Evolutionary conservation across 2,888 invertebrate genomes (phyloP), one percentile per base, ranked within the genome.

Genomic region (Gastracanthus pulcherrimus): DNA sequence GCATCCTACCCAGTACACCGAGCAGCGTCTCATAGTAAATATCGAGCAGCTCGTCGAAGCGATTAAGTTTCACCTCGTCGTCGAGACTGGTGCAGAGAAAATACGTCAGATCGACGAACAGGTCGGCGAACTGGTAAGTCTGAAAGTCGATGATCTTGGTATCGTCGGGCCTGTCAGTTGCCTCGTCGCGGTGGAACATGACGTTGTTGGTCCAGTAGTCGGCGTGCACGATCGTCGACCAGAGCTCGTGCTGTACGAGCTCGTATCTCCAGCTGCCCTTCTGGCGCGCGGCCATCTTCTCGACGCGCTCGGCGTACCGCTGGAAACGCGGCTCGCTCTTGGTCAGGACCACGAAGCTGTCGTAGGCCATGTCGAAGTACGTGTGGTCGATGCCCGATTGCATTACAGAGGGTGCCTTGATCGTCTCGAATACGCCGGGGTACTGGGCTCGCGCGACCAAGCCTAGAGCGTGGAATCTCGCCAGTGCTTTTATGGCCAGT

Each of bases 111-210:
- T 94, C 94, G 0, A 94, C 92, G 60, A 94, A 92, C 5, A 94
- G 87, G 81, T 92, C 91, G 0, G 92, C 90, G 79, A 93, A 93
- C n/a, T 92, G 87, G 62, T 93, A 92, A 34, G 93, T 91, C 88
- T 94, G 94, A 78, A 94, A 93, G 85, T 94, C 94, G 0, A 94
- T 91, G 64, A 94, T 92, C 89, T 94, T 94, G 6, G 94, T 88
- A 80, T 92, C 91, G 93, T 90, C 86, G 0, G 93, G 92, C 19
- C 87, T 86, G 5, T 84, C 84, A 26, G 11, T n/a, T 11, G 85
- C 86, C 0, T 83, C 26, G 88, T 93, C 92, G 75, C 92, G 91
- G 77, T 92, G 89, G 16, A 94, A 86, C 93, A 94, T 93, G 2
- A 94, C 91, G 84, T 94, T 94, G 85, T 93, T 94, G 7, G 92